Evolutionary conservation across 1,140 invertebrate genomes (phyloP), one percentile per base, ranked within the genome.

Genomic region (Eurytemora carolleeae): DNA sequence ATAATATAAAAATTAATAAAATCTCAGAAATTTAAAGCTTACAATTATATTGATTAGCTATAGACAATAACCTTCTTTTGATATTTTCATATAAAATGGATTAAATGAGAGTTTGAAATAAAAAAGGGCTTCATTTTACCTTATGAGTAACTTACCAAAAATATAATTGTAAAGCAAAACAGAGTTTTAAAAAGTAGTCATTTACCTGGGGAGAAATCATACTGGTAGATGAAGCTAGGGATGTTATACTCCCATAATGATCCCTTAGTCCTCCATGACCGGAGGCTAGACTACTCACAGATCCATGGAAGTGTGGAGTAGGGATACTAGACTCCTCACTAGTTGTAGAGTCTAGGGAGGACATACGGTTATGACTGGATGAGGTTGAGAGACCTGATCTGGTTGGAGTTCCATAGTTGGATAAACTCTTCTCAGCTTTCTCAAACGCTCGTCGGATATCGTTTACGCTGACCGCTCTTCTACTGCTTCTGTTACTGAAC

Each of bases 381-480:
- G 63, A 64, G 24, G 55, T 23, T 31, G 44, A 44, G 17, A 24
- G 19, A 26, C 52, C 55, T 64, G 24, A 44, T 52, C 55, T 60
- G 63, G 44, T 66, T 44, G 67, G 62, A n/a, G n/a, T n/a, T n/a
- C n/a, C n/a, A n/a, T n/a, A n/a, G n/a, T n/a, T n/a, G n/a, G n/a
- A n/a, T 3, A 63, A 64, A 63, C 53, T 57, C 58, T 63, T 64
- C 12, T 76, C 76, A 0, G 70, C 65, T 61, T 76, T 78, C 65
- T 82, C 80, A 64, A 82, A 75, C 23, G 77, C 78, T 60, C 77
- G 78, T 62, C 78, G 74, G 65, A 82, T 77, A 65, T 80, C 79
- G 25, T 44, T 65, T 62, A 64, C 68, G 69, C 59, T 64, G 62
- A 64, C 24, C 66, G 64, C n/a, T 65, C 53, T 54, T 55, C 64